Conservation (phyloP, 2,113 vertebrate genomes). For the Brienomyrus brachyistius region DNA sequence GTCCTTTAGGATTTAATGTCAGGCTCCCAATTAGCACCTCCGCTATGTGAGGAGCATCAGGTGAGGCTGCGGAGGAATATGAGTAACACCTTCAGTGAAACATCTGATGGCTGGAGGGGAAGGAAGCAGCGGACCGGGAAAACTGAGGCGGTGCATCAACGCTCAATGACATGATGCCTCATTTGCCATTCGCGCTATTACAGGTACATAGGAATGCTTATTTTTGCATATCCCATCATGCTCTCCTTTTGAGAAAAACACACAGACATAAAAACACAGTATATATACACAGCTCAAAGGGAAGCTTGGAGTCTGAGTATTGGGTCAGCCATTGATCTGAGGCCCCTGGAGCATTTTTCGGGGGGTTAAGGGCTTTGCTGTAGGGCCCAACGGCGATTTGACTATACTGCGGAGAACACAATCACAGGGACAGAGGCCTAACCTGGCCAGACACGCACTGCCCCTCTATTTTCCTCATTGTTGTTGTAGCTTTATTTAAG, state of each 20-base stretch:
- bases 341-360: neutral
- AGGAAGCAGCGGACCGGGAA: neutral
- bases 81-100: conserved; percentile 1
- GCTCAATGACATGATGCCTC: neutral
- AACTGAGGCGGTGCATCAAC: neutral
- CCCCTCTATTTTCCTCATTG: neutral
- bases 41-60: neutral
- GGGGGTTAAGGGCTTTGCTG: neutral
- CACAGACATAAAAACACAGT: neutral
- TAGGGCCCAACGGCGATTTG: neutral
- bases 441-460: neutral
- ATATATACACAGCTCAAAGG: neutral
- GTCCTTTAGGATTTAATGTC: neutral
- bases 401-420: neutral
- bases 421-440: neutral
- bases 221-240: neutral
- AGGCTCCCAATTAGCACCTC: conserved; percentile 8
- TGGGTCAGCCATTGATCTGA: neutral
- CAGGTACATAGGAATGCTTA: neutral
- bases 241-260: neutral
- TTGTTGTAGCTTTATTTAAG: neutral
- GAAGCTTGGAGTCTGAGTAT: neutral
- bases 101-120: neutral
- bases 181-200: neutral
- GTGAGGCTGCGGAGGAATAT: neutral